A percentile compares a stretch with the other conserved stretches of the same genome.
Conservation (phyloP, 1,140 invertebrate species). For the Dendrolimus punctatus region DNA sequence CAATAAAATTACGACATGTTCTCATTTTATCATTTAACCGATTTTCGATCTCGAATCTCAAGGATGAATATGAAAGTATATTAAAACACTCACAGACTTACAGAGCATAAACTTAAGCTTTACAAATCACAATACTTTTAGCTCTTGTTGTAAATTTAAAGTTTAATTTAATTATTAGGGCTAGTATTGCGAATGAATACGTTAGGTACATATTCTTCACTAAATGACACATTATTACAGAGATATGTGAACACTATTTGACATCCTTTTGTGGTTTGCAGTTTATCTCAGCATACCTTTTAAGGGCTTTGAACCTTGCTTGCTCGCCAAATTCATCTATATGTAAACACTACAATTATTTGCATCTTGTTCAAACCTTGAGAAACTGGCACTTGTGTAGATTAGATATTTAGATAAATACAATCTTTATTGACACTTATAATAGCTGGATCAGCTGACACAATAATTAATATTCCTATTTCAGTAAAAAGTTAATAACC, state of each 20-base stretch:
- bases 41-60: no score
- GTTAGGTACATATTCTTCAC: constrained; percentile 1
- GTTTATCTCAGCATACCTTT: constrained; percentile 1
- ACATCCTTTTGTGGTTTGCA: constrained; percentile 3
- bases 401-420: background rate
- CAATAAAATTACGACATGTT: no score
- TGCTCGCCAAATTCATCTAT: constrained; percentile 3
- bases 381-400: background rate
- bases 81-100: no score
- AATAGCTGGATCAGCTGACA: no score
- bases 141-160: no score
- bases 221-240: background rate
- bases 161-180: background rate
- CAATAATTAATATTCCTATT: no score
- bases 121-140: no score
- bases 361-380: constrained; percentile 1
- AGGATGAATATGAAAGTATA: no score
- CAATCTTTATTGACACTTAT: no score
- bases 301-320: constrained; percentile 3
- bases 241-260: background rate
- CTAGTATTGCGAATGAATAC: background rate
- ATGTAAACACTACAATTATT: background rate
- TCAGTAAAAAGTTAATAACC: no score
- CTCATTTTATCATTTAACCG: no score
- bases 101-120: no score